Conservation (phyloP, 2,797 vertebrate species). For the Diglossa cyanea region DNA sequence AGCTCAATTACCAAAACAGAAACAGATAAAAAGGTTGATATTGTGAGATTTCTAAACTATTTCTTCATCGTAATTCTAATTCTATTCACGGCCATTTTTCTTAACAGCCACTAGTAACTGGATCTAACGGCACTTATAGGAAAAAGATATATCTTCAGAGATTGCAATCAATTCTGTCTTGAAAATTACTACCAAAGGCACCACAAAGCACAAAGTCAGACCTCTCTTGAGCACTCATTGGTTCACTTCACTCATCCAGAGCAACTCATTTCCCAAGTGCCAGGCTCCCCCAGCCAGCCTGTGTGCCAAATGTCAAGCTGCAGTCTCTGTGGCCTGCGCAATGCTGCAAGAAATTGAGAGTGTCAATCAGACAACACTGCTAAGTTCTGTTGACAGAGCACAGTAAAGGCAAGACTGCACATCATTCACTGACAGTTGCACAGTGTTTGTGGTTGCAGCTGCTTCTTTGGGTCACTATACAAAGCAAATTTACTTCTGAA, state of each 20-base stretch:
- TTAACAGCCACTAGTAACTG: neutral
- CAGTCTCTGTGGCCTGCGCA: neutral
- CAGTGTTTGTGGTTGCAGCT: neutral
- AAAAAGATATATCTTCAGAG: neutral
- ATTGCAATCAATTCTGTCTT: neutral
- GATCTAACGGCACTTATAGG: neutral
- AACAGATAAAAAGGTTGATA: neutral
- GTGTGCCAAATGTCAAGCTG: neutral
- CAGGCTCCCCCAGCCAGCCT: neutral
- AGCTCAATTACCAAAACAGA: neutral
- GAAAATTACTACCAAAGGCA: neutral
- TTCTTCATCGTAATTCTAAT: neutral
- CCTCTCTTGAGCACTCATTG: neutral
- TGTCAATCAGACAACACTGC: neutral
- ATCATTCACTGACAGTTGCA: neutral
- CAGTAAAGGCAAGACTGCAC: neutral
- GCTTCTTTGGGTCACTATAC: neutral
- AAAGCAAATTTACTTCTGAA: neutral
- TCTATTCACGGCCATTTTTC: neutral
- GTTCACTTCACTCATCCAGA: neutral
- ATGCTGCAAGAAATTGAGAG: neutral
- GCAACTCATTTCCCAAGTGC: neutral
- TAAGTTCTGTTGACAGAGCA: neutral
- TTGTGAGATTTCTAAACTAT: neutral
- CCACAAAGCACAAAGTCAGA: neutral